Percentiles rank a stretch among this genome's conserved stretches.
phyloP scores from a whole-genome alignment of 1,140 invertebrate genomes.

The Myzus persicae region DNA sequence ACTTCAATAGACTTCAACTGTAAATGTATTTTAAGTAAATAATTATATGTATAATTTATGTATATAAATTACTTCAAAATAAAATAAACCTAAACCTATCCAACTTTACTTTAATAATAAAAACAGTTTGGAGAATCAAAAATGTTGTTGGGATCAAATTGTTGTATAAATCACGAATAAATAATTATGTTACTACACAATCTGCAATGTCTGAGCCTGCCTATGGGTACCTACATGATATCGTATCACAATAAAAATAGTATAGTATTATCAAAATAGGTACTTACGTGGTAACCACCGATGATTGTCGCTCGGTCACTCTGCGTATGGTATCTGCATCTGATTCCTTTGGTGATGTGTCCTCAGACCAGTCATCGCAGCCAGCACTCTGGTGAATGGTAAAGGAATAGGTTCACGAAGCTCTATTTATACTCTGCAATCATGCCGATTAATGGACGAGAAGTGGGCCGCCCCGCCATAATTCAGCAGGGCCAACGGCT shows the following conservation, averaged over 20 bases:
- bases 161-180: no score
- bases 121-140: no score
- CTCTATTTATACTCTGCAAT: neutral
- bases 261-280: neutral
- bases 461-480: neutral
- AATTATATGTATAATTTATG: neutral
- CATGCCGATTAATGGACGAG: neutral
- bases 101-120: neutral
- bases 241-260: neutral
- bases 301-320: neutral
- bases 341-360: neutral
- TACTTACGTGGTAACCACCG: neutral
- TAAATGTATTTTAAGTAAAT: neutral
- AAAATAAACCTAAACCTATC: neutral
- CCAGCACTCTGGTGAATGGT: neutral
- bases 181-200: no score
- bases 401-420: neutral
- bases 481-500: neutral
- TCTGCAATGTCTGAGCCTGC: neutral
- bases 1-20: neutral
- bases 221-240: no score
- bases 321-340: neutral
- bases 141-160: no score
- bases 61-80: neutral
- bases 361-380: neutral